Evolutionary conservation across 2,888 invertebrate species (phyloP).

Genomic region (Neoscelio sp.): DNA sequence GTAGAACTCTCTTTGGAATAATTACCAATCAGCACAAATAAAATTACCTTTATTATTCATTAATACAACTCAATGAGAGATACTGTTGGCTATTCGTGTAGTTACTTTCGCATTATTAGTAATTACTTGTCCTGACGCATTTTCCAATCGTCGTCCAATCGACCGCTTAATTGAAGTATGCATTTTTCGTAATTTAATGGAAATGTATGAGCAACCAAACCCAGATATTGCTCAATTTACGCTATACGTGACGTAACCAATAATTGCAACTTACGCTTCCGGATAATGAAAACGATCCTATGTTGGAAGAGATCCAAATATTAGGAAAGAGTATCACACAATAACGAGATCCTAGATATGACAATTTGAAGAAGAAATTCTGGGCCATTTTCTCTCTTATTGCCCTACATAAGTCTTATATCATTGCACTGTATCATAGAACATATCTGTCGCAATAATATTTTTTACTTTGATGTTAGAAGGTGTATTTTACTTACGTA

Average conservation of each 20-base stretch:
- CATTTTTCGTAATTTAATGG: not conserved
- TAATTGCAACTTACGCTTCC: conserved; percentile 3
- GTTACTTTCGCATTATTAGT: conserved; percentile 5
- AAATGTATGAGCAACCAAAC: conserved; percentile 2
- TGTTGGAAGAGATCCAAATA: not conserved
- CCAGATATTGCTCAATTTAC: not conserved
- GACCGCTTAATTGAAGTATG: conserved; percentile 4
- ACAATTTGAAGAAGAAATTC: not conserved
- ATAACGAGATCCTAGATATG: not conserved
- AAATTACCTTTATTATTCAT: not conserved
- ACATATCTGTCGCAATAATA: not conserved
- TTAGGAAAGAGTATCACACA: no score
- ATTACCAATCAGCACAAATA: not conserved
- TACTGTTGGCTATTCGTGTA: not conserved
- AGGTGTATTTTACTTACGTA: no score
- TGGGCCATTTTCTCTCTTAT: conserved; percentile 4
- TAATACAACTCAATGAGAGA: not conserved
- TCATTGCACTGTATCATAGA: not conserved
- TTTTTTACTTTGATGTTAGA: no score
- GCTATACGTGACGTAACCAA: not conserved
- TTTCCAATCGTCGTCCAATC: conserved; percentile 2
- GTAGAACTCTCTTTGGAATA: not conserved
- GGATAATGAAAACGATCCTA: conserved; percentile 11
- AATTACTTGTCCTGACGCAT: conserved; percentile 4
- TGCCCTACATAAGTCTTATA: conserved; percentile 1